phyloP scores from a whole-genome alignment of 2,113 vertebrate species.

The Tapirus terrestris region DNA sequence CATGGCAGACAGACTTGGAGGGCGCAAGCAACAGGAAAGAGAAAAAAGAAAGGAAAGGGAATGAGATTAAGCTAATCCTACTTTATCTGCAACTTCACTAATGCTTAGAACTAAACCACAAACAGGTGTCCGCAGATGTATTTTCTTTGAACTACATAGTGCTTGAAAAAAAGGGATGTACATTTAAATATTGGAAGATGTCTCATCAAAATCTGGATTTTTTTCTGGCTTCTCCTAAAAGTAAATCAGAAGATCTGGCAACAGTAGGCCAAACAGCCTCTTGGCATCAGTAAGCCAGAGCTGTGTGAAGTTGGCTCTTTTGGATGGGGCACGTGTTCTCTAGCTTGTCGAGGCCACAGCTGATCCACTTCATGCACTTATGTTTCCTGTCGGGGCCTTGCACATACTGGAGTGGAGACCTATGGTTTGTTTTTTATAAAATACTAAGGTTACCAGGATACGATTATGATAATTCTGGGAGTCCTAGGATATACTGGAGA shows the following conservation, averaged over 20 bases:
- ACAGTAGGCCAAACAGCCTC: background rate
- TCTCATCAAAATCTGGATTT: background rate
- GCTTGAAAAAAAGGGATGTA: background rate
- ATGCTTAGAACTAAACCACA: background rate
- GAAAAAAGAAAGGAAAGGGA: background rate
- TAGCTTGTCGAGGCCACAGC: background rate
- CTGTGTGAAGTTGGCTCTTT: background rate
- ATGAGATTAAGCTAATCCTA: background rate
- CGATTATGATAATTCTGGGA: background rate
- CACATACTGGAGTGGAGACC: background rate
- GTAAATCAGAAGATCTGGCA: background rate
- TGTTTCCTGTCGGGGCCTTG: background rate
- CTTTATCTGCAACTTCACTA: background rate
- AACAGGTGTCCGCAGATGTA: background rate
- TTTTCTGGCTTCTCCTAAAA: background rate
- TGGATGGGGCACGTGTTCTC: background rate
- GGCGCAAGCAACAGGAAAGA: background rate
- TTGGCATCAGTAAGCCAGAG: background rate
- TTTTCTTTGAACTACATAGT: background rate
- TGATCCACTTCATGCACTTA: no score
- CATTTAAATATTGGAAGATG: background rate
- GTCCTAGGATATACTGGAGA: background rate
- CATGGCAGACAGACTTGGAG: background rate
- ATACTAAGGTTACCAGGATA: background rate
- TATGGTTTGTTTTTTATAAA: background rate